A percentile compares a stretch with the other conserved stretches of the same genome.
Evolutionary conservation across 2,888 invertebrate species (phyloP).

Genomic region (Autographa gamma): DNA sequence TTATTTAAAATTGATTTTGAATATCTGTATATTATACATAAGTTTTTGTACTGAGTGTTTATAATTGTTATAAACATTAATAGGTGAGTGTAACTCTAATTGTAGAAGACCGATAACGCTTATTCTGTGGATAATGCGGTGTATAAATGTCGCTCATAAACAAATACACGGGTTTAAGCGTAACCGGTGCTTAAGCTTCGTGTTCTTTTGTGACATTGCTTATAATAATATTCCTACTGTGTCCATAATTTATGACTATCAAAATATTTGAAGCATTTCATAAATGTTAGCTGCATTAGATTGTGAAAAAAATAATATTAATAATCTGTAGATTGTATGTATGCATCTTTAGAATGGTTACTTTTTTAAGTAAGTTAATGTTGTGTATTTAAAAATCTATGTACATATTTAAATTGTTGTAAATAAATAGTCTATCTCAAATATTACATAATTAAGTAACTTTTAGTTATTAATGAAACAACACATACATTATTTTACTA

Average conservation of each 20-base stretch:
- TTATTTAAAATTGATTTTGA: conserved; percentile 44
- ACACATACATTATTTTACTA: conserved; percentile 59
- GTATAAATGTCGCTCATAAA: conserved; percentile 24
- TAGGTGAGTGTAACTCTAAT: conserved; percentile 45
- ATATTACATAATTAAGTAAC: conserved; percentile 68
- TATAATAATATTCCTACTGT: conserved; percentile 15
- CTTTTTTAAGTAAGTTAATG: conserved; percentile 76
- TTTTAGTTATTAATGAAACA: conserved; percentile 51
- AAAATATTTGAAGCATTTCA: conserved; percentile 62
- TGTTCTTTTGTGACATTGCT: conserved; percentile 23
- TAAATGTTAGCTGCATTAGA: conserved; percentile 66
- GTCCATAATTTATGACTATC: conserved; percentile 24
- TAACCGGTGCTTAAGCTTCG: conserved; percentile 33
- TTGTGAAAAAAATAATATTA: conserved; percentile 58
- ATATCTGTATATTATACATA: conserved; percentile 43
- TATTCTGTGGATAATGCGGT: conserved; percentile 25
- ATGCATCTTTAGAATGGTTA: conserved; percentile 60
- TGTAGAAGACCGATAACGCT: conserved; percentile 23
- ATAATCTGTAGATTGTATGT: conserved; percentile 63
- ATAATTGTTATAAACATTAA: conserved; percentile 46
- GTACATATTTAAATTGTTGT: conserved; percentile 86
- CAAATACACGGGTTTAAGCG: conserved; percentile 21
- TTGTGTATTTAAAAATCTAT: conserved; percentile 81
- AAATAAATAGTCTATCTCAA: conserved; percentile 86
- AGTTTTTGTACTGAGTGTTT: conserved; percentile 52